A percentile compares a stretch with the other conserved stretches of the same genome.
Conservation (phyloP, 2,797 vertebrate species). For the Parotocinclus haroldoi region DNA sequence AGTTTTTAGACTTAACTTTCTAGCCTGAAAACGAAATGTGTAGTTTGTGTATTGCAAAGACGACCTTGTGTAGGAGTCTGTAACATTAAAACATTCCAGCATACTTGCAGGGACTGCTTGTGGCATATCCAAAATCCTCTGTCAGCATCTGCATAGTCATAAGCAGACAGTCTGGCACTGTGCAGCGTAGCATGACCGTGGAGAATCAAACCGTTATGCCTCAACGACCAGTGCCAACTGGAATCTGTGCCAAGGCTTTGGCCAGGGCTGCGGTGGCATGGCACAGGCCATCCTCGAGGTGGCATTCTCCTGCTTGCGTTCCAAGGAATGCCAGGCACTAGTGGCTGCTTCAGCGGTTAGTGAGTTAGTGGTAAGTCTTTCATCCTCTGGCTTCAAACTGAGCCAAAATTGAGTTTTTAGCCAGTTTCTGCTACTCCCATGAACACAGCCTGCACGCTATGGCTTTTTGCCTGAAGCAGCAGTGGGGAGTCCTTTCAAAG, state of each 20-base stretch:
- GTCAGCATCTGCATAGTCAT: slow-evolving; percentile 28
- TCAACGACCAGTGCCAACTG: slow-evolving; percentile 30
- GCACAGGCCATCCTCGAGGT: slow-evolving; percentile 27
- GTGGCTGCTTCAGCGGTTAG: slow-evolving; percentile 14
- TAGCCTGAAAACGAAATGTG: no score
- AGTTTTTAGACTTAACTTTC: no score
- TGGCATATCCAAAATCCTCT: slow-evolving; percentile 1
- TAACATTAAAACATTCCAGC: not conserved
- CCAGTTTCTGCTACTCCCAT: slow-evolving; percentile 43
- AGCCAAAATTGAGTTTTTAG: slow-evolving; percentile 54
- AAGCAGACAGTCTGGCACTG: slow-evolving; percentile 34
- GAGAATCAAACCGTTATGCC: slow-evolving; percentile 35
- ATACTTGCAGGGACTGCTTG: not conserved
- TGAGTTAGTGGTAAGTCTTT: slow-evolving; percentile 36
- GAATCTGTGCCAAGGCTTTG: slow-evolving; percentile 26
- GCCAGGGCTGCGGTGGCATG: slow-evolving; percentile 20
- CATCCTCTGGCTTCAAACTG: slow-evolving; percentile 48
- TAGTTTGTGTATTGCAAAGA: not conserved
- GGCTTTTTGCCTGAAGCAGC: slow-evolving; percentile 50
- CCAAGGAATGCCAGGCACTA: slow-evolving; percentile 1
- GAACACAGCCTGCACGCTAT: slow-evolving; percentile 44
- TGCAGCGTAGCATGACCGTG: slow-evolving; percentile 27
- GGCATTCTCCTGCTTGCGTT: slow-evolving; percentile 28
- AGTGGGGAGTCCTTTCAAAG: slow-evolving; percentile 53
- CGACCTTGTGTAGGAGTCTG: slow-evolving; percentile 13